These are phyloP conservation scores for Nylanderia fulva DNA, from an alignment of 1,140 invertebrate species.

Conservation along the genomic window DNA sequence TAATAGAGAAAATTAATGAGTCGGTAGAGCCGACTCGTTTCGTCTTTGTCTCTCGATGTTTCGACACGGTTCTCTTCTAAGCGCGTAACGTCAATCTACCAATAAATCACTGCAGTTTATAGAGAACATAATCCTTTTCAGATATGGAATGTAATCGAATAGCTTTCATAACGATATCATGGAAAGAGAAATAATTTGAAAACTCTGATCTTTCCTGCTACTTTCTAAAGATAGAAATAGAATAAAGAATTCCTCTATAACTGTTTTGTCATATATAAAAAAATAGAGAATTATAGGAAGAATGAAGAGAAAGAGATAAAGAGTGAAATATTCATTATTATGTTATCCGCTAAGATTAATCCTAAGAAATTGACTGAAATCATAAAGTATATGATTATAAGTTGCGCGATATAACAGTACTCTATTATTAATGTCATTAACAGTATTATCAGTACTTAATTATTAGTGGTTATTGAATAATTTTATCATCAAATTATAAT, in stretches of 20 bases:
- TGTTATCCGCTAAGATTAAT: slow-evolving; percentile 9
- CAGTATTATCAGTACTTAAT: no score
- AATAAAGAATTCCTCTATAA: not conserved
- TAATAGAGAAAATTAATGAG: slow-evolving; percentile 77
- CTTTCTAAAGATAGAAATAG: slow-evolving; percentile 45
- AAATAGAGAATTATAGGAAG: not conserved
- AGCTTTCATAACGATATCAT: slow-evolving; percentile 47
- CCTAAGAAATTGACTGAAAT: not conserved
- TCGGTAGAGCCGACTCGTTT: slow-evolving; percentile 61
- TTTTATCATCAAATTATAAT: not conserved
- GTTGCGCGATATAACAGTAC: not conserved
- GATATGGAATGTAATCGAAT: slow-evolving; percentile 49
- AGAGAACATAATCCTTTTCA: slow-evolving; percentile 50
- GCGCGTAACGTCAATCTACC: slow-evolving; percentile 59
- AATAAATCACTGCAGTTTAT: slow-evolving; percentile 72
- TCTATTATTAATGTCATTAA: not conserved
- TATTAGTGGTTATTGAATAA: not conserved
- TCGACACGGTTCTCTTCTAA: slow-evolving; percentile 60
- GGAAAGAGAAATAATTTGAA: slow-evolving; percentile 39
- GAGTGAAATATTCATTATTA: slow-evolving; percentile 13
- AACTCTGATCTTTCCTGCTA: slow-evolving; percentile 26
- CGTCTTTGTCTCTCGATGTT: slow-evolving; percentile 67
- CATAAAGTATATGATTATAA: not conserved
- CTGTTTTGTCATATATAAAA: not conserved
- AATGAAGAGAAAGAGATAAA: not conserved